Evolutionary conservation across 1,140 invertebrate genomes (phyloP).

Genomic region (Phocides pigmalion): DNA sequence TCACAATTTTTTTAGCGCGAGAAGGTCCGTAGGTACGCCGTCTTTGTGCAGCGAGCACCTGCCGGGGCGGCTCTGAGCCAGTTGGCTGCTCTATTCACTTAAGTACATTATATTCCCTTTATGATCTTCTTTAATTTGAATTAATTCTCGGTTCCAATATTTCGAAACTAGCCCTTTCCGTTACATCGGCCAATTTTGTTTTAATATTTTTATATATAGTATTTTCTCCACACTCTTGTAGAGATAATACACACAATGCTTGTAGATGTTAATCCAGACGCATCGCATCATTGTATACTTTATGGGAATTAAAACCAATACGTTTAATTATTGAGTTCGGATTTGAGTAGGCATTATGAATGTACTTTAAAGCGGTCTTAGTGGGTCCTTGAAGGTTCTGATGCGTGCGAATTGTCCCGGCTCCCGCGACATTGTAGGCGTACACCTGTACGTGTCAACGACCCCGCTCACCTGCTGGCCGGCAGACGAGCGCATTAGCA

Average conservation of each 20-base stretch:
- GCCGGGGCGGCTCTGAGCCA: slow-evolving; percentile 50
- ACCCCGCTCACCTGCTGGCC: slow-evolving; percentile 67
- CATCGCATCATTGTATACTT: not conserved
- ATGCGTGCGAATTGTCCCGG: slow-evolving; percentile 28
- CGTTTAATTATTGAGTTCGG: slow-evolving; percentile 2
- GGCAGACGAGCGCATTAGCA: slow-evolving; percentile 54
- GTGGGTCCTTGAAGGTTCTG: slow-evolving; percentile 11
- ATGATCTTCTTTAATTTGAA: slow-evolving; percentile 46
- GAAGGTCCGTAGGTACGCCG: slow-evolving; percentile 50
- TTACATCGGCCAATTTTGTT: not conserved
- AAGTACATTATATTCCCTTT: slow-evolving; percentile 40
- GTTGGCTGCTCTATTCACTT: slow-evolving; percentile 50
- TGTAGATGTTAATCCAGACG: not conserved
- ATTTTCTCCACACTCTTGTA: too few relatives aligned
- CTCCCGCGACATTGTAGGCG: slow-evolving; percentile 33
- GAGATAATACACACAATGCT: not conserved
- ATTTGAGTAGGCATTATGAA: too few relatives aligned
- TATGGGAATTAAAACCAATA: not conserved
- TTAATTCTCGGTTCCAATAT: slow-evolving; percentile 31
- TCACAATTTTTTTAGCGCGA: slow-evolving; percentile 62
- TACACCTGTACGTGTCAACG: slow-evolving; percentile 54
- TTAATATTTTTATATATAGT: not conserved
- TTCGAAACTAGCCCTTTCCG: slow-evolving; percentile 14
- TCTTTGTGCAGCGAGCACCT: slow-evolving; percentile 71
- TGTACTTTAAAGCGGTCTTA: not conserved